A percentile compares a stretch with the other conserved stretches of the same genome.
phyloP scores from a whole-genome alignment of 2,113 vertebrate species.

The Amblyornis subalaris region DNA sequence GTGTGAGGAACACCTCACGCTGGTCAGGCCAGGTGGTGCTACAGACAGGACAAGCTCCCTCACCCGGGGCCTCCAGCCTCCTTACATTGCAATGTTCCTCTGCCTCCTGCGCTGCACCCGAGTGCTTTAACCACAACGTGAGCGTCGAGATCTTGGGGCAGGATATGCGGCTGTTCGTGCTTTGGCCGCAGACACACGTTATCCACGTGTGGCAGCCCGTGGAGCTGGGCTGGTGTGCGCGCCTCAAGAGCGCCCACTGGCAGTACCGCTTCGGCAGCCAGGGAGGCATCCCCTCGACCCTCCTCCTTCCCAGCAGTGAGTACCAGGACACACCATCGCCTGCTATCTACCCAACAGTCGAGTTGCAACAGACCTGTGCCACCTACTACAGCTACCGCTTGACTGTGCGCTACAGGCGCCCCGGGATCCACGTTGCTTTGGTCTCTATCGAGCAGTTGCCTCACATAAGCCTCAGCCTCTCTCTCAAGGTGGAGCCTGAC shows the following conservation, averaged over 20 bases:
- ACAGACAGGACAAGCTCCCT: neutral
- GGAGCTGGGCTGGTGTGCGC: slow-evolving; percentile 19
- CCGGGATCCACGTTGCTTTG: neutral
- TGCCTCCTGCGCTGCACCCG: neutral
- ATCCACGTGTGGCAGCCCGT: neutral
- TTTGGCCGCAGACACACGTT: neutral
- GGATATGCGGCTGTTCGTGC: neutral
- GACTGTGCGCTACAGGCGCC: neutral
- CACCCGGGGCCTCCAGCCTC: neutral
- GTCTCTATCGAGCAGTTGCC: neutral
- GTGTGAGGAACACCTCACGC: neutral
- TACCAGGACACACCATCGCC: neutral
- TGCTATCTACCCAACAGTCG: neutral
- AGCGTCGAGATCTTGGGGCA: neutral
- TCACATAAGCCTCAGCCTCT: neutral
- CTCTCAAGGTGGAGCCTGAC: neutral
- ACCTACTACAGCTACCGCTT: slow-evolving; percentile 4
- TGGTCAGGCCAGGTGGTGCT: neutral
- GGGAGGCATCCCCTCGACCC: neutral
- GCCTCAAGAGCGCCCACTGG: neutral
- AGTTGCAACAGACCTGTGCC: neutral
- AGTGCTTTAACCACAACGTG: neutral
- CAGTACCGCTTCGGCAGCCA: neutral
- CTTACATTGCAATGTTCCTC: neutral
- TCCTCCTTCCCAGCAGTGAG: neutral